Evolutionary conservation across 2,113 vertebrate genomes (phyloP).

Genomic region (Urocitellus parryii): DNA sequence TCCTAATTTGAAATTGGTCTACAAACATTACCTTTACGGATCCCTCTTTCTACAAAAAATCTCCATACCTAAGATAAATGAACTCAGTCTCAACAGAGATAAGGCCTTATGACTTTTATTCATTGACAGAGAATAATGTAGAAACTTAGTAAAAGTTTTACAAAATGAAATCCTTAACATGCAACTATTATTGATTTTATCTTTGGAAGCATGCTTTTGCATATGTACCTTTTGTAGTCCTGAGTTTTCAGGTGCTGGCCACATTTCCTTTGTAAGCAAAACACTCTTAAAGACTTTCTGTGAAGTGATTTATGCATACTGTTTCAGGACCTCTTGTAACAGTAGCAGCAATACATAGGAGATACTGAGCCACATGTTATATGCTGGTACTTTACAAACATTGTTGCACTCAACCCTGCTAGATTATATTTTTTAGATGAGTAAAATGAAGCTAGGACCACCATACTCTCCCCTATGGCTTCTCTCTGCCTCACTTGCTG

Average conservation of each 20-base stretch:
- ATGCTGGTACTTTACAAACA: neutral
- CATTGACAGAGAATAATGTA: neutral
- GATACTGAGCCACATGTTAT: neutral
- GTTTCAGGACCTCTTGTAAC: neutral
- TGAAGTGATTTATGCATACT: neutral
- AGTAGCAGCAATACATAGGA: neutral
- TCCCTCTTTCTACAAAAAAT: too few species aligned
- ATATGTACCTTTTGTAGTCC: neutral
- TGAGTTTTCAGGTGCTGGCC: neutral
- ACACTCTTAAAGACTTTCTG: neutral
- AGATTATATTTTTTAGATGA: neutral
- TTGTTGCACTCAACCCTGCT: neutral
- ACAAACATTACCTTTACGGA: neutral
- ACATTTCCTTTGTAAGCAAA: neutral
- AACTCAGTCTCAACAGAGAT: neutral
- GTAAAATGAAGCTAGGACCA: neutral
- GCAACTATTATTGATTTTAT: neutral
- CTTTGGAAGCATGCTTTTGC: neutral
- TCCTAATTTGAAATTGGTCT: neutral
- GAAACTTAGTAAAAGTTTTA: neutral
- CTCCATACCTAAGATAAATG: neutral
- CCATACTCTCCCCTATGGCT: neutral
- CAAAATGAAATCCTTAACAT: neutral
- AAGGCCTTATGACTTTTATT: neutral
- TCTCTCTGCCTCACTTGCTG: neutral